Conservation (phyloP, 2,797 vertebrate genomes). For the Amphiprion clarkii region DNA sequence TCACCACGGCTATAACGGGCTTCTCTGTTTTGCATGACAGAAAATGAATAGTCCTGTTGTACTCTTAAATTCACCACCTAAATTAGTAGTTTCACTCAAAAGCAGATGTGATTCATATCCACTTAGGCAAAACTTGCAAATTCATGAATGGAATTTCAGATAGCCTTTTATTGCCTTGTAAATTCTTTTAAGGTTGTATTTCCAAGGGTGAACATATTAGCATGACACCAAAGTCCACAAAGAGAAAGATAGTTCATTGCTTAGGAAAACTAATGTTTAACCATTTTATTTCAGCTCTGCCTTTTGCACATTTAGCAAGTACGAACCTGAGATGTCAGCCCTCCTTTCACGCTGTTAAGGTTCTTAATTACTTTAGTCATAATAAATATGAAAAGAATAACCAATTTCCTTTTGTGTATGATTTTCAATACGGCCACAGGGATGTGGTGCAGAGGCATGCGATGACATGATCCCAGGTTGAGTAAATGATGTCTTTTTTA, state of each 20-base stretch:
- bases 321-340: constrained; percentile 1
- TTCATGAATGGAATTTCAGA: background rate
- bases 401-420: background rate
- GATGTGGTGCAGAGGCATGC: background rate
- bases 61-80: constrained; percentile 14
- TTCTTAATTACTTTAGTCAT: background rate
- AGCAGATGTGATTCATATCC: constrained; percentile 14
- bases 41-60: constrained; percentile 52
- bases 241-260: background rate
- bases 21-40: constrained; percentile 15
- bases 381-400: background rate
- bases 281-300: constrained; percentile 3
- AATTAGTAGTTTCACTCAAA: constrained; percentile 21
- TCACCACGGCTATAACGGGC: constrained; percentile 30
- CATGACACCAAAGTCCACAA: constrained; percentile 68
- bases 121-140: background rate
- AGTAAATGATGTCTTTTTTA: constrained; percentile 22
- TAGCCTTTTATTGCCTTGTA: constrained; percentile 39
- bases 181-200: constrained; percentile 16
- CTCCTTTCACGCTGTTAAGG: background rate
- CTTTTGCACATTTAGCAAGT: constrained; percentile 7
- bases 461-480: constrained; percentile 4
- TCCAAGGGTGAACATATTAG: constrained; percentile 1
- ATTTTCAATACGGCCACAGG: background rate
- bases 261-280: constrained; percentile 67